Evolutionary conservation across 92 coral and sea anemone genomes (phyloP).

Genomic region (Phenganax marumi): DNA sequence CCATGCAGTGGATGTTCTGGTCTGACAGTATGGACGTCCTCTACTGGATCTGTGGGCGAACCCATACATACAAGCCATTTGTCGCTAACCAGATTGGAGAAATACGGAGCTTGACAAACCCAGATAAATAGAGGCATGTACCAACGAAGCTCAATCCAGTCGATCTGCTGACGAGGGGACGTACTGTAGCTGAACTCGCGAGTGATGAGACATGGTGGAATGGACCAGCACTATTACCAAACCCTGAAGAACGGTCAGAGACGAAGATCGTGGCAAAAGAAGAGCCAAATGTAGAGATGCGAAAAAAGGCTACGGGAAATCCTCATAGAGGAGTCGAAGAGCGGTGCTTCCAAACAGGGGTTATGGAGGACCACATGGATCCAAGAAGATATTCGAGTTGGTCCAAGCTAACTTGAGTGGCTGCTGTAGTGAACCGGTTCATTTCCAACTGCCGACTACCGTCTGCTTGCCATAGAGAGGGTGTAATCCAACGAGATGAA

Average conservation of each 20-base stretch:
- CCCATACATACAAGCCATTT: slow-evolving; percentile 47
- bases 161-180: slow-evolving; percentile 58
- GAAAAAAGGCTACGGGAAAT: slow-evolving; percentile 11
- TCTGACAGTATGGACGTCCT: no score
- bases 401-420: slow-evolving; percentile 27
- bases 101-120: slow-evolving; percentile 50
- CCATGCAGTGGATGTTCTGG: no score
- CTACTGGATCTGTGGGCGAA: no score
- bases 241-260: slow-evolving; percentile 40
- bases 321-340: slow-evolving; percentile 2
- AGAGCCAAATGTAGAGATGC: slow-evolving; percentile 9
- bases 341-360: not conserved
- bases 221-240: slow-evolving; percentile 35
- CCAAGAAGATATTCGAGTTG: slow-evolving; percentile 43
- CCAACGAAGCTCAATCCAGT: slow-evolving; percentile 53
- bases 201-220: slow-evolving; percentile 39
- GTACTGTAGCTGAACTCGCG: slow-evolving; percentile 31
- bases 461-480: not conserved
- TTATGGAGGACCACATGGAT: slow-evolving; percentile 19
- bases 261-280: slow-evolving; percentile 21
- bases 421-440: slow-evolving; percentile 33
- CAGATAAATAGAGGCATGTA: slow-evolving; percentile 63
- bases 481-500: slow-evolving; percentile 27
- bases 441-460: slow-evolving; percentile 41
- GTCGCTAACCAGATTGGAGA: slow-evolving; percentile 57